phyloP scores from a whole-genome alignment of 2,888 invertebrate species.

The Pseudeuparius sepicola region DNA sequence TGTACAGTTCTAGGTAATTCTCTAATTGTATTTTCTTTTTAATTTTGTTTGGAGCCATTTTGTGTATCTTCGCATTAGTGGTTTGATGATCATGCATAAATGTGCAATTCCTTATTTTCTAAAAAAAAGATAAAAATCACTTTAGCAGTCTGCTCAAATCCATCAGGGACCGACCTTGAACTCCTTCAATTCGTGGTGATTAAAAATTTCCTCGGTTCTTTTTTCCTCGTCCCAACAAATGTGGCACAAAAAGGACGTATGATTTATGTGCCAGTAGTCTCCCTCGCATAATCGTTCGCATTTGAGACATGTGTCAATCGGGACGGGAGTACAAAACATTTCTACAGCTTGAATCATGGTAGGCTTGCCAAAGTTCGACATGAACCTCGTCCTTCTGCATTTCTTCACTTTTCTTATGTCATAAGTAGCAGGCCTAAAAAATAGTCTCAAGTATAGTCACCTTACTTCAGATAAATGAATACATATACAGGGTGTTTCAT shows the following conservation, averaged over 20 bases:
- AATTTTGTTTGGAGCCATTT: constrained; percentile 28
- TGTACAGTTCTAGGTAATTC: constrained; percentile 33
- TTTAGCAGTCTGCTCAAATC: no score
- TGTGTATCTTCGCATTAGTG: constrained; percentile 32
- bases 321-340: constrained; percentile 37
- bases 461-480: no score
- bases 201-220: constrained; percentile 29
- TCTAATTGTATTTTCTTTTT: constrained; percentile 32
- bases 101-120: constrained; percentile 38
- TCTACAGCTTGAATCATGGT: constrained; percentile 38
- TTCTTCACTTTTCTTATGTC: constrained; percentile 20
- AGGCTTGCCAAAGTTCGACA: constrained; percentile 39
- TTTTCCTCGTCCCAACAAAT: constrained; percentile 39
- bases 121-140: constrained; percentile 14
- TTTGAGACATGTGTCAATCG: constrained; percentile 37
- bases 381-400: constrained; percentile 33
- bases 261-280: constrained; percentile 42
- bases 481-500: no score
- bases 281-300: constrained; percentile 38
- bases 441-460: neutral
- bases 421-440: constrained; percentile 33
- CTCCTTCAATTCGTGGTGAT: constrained; percentile 25
- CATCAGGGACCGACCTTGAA: constrained; percentile 32
- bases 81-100: constrained; percentile 37
- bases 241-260: constrained; percentile 38